Base-by-base conservation (phyloP, 2,113 vertebrate species). In the Condylura cristata region DNA sequence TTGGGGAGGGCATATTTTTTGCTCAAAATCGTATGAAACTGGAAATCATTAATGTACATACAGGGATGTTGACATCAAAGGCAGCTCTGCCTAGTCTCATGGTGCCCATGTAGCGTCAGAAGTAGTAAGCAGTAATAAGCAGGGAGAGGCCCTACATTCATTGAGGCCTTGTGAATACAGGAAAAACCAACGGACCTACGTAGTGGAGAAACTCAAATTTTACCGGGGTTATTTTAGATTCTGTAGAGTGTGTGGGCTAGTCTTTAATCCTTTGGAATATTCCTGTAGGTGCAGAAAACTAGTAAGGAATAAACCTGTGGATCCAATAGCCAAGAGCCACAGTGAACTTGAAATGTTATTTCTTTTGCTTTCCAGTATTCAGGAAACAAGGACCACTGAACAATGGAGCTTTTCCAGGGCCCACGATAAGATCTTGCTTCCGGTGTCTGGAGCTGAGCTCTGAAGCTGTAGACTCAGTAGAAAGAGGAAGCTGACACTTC, bases 401-500 rank as follows among this genome's bases (percentile, higher is more conserved):
- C 92, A 96, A 93, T 95, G 89, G 39, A 12, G 61, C 26, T 68
- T 83, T 68, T 78, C 79, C 91, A 46, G 56, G 65, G 66, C 30
- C 26, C 10, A 0, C 0, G 91, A 91, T 95, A 95, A 90, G 93
- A 95, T 95, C 96, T 96, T 44, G 48, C 86, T 94, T 93, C 92
- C 32, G 2, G 2, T 0, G 82, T 89, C 86, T 91, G 90, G 81
- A 80, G 58, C 88, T 90, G 61, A 7, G 32, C 61, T 81, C 90
- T 20, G 79, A 83, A 93, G 94, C n/a, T 0, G 46, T 61, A 90
- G 95, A 86, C 96, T 96, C 96, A 95, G 96, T 60, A 83, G 86
- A 89, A 75, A 90, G 86, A 90, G 91, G 96, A 97, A 97, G 68
- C 75, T 86, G 8, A 74, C 79, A 30, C 30, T 97, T 97, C 95